phyloP scores from a whole-genome alignment of 2,113 vertebrate species.

The Zosterops japonicus region DNA sequence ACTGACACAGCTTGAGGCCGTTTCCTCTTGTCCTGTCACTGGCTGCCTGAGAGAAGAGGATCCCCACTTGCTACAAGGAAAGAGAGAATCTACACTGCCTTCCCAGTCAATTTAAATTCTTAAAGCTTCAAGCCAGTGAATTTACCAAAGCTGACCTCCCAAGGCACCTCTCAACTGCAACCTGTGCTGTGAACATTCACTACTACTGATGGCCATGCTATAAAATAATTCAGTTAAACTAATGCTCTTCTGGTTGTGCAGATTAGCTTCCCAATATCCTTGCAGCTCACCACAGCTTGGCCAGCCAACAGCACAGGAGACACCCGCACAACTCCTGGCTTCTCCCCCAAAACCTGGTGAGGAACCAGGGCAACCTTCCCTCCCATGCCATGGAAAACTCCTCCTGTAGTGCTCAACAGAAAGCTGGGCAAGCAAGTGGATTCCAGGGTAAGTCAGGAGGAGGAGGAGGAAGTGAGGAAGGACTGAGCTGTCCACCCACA shows the following conservation, averaged over 20 bases:
- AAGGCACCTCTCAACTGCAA: neutral
- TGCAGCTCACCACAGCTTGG: neutral
- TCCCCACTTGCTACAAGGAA: neutral
- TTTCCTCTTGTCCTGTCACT: neutral
- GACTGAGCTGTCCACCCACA: rapidly evolving
- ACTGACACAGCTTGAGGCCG: rapidly evolving
- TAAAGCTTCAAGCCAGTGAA: neutral
- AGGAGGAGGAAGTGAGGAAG: neutral
- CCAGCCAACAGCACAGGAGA: neutral
- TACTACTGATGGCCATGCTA: neutral
- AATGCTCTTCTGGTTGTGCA: neutral
- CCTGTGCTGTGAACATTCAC: neutral
- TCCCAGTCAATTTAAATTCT: neutral
- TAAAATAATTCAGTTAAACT: neutral
- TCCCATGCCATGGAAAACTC: neutral
- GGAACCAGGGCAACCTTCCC: neutral
- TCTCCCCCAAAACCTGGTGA: neutral
- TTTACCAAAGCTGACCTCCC: neutral
- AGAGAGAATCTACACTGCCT: neutral
- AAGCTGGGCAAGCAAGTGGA: rapidly evolving
- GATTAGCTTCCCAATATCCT: neutral
- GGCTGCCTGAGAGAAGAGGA: neutral
- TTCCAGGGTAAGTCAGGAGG: rapidly evolving
- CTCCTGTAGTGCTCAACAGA: rapidly evolving
- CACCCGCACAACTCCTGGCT: neutral